phyloP scores from a whole-genome alignment of 2,113 vertebrate genomes.

The Pseudopipra pipra region DNA sequence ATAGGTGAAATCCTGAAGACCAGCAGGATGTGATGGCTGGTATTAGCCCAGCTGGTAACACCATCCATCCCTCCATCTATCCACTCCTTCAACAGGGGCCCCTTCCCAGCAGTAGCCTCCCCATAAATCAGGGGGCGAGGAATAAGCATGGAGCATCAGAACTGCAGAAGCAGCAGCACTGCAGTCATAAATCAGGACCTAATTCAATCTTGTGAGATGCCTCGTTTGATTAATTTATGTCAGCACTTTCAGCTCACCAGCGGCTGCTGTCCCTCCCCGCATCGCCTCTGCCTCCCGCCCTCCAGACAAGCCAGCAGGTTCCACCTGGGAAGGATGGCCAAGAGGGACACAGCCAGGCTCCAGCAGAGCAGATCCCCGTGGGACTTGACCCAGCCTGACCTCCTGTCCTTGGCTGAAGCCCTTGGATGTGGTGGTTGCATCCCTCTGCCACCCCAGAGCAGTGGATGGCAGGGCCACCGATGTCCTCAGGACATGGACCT shows the following conservation, averaged over 20 bases:
- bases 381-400: background rate
- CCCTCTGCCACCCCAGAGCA: background rate
- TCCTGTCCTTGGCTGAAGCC: background rate
- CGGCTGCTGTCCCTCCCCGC: slow-evolving; percentile 17
- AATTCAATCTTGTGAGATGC: slow-evolving; percentile 78
- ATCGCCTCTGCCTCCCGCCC: background rate
- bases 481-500: background rate
- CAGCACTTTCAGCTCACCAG: slow-evolving; percentile 56
- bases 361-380: background rate
- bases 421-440: background rate
- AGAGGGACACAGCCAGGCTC: background rate
- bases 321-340: background rate
- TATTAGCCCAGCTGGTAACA: background rate
- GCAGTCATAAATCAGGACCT: slow-evolving; percentile 79
- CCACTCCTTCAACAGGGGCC: background rate
- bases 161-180: slow-evolving; percentile 52
- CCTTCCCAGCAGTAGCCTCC: slow-evolving; percentile 22
- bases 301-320: background rate
- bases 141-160: slow-evolving; percentile 28
- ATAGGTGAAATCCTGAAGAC: background rate
- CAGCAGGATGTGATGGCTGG: background rate
- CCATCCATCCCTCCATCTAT: background rate
- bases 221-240: slow-evolving; percentile 81
- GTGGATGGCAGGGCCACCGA: background rate
- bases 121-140: slow-evolving; percentile 72